Conservation (phyloP, 2,888 invertebrate species). For the Limulus polyphemus region DNA sequence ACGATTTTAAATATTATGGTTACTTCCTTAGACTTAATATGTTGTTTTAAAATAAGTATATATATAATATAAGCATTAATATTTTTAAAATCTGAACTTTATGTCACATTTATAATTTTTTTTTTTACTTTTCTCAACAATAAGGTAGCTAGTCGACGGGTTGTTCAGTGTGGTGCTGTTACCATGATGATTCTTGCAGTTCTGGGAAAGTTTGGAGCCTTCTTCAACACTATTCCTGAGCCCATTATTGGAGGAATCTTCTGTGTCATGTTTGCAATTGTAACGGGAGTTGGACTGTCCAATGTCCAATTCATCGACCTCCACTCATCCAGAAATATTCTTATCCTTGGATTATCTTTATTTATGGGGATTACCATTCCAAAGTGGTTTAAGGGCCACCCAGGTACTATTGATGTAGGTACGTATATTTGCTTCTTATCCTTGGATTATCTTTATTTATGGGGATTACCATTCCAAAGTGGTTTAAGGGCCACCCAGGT, state of each 20-base stretch:
- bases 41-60: too few relatives aligned
- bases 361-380: slow-evolving; percentile 57
- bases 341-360: slow-evolving; percentile 73
- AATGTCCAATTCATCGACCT: slow-evolving; percentile 68
- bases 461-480: slow-evolving; percentile 45
- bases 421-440: slow-evolving; percentile 58
- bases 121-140: not conserved
- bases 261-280: slow-evolving; percentile 36
- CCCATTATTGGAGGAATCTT: slow-evolving; percentile 40
- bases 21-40: too few relatives aligned
- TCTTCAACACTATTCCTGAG: slow-evolving; percentile 34
- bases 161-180: slow-evolving; percentile 13
- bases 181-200: slow-evolving; percentile 30
- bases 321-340: slow-evolving; percentile 71
- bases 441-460: slow-evolving; percentile 77
- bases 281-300: slow-evolving; percentile 44
- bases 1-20: too few relatives aligned
- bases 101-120: not conserved
- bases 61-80: not conserved
- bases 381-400: slow-evolving; percentile 24
- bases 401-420: slow-evolving; percentile 17
- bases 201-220: slow-evolving; percentile 34
- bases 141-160: slow-evolving; percentile 19
- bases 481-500: slow-evolving; percentile 23
- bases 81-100: not conserved